Evolutionary conservation across 2,888 invertebrate genomes (phyloP).

Genomic region (Athalia cordata): DNA sequence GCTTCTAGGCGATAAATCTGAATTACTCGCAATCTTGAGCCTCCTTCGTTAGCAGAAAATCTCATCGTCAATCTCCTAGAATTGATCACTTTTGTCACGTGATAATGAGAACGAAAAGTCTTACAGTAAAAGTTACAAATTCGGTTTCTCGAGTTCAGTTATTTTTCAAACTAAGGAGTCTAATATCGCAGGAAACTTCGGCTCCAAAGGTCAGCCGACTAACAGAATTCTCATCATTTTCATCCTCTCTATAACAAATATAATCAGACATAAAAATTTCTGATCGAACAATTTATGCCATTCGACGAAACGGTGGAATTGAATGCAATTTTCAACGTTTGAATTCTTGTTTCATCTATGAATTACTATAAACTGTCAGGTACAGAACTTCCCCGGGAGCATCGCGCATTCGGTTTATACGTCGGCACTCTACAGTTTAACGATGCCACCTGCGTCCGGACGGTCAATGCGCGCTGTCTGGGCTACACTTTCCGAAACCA

Average conservation of each 20-base stretch:
- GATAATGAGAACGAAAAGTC: constrained; percentile 10
- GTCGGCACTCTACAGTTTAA: not conserved
- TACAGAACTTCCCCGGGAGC: not conserved
- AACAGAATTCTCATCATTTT: no score
- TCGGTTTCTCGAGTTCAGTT: not conserved
- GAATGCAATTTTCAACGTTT: not conserved
- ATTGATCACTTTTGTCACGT: constrained; percentile 22
- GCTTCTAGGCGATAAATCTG: constrained; percentile 1
- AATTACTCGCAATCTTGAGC: not conserved
- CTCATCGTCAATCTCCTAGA: constrained; percentile 6
- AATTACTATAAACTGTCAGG: not conserved
- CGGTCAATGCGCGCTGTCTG: not conserved
- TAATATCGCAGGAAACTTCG: no score
- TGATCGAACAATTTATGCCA: no score
- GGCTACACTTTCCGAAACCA: not conserved
- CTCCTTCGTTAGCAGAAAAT: not conserved
- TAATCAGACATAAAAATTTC: no score
- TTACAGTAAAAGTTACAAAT: constrained; percentile 7
- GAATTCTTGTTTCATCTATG: constrained; percentile 12
- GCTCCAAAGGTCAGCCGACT: not conserved
- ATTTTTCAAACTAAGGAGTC: no score
- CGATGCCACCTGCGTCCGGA: not conserved
- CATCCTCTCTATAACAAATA: no score
- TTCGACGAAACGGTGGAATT: not conserved
- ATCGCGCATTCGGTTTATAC: not conserved